Conservation (phyloP, 1,140 invertebrate species). For the Amyelois transitella region DNA sequence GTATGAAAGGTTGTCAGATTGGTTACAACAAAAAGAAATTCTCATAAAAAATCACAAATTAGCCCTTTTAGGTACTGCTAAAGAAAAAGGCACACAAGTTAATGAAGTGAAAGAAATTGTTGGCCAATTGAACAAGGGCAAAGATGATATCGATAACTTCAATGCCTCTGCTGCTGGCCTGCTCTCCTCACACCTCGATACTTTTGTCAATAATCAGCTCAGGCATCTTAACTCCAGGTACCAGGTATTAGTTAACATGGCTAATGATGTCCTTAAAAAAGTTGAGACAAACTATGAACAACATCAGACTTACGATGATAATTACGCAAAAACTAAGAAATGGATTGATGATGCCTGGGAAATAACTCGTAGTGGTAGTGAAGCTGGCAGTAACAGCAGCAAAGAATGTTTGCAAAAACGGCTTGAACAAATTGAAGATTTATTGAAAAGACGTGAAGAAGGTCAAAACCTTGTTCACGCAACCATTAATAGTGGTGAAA, state of each 20-base stretch:
- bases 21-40: constrained; percentile 95
- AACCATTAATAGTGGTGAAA: constrained; percentile 94
- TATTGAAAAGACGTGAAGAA: constrained; percentile 89
- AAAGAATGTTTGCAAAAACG: constrained; percentile 89
- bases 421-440: constrained; percentile 87
- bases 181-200: constrained; percentile 89
- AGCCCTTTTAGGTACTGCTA: constrained; percentile 84
- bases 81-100: constrained; percentile 91
- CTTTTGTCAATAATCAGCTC: constrained; percentile 93
- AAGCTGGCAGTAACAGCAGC: constrained; percentile 85
- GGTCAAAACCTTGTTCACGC: constrained; percentile 92
- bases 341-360: constrained; percentile 94
- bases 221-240: constrained; percentile 93
- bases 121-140: constrained; percentile 84
- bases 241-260: constrained; percentile 91
- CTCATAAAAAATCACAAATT: constrained; percentile 93
- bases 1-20: constrained; percentile 92
- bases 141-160: constrained; percentile 88
- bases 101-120: constrained; percentile 86
- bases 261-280: constrained; percentile 94
- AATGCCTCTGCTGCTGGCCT: constrained; percentile 85
- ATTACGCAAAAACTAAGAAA: constrained; percentile 84
- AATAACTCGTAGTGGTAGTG: constrained; percentile 86
- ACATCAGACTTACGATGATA: constrained; percentile 88
- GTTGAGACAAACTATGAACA: constrained; percentile 93